A percentile compares a stretch with the other conserved stretches of the same genome.
phyloP scores from a whole-genome alignment of 2,888 invertebrate species.

The Chydorus sphaericus region DNA sequence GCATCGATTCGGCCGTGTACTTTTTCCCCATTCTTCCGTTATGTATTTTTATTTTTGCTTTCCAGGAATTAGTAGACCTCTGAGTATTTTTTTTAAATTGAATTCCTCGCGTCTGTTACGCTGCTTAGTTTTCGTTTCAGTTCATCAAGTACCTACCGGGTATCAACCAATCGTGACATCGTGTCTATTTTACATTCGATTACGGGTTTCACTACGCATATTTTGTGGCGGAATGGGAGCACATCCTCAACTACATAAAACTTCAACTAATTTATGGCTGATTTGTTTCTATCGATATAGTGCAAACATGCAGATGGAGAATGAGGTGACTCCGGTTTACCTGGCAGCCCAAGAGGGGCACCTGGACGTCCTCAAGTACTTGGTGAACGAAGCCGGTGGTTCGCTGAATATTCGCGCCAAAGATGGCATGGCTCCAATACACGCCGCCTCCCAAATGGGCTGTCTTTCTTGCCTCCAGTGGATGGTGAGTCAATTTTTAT shows the following conservation, averaged over 20 bases:
- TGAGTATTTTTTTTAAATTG: too few relatives aligned
- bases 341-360: constrained; percentile 80
- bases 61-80: too few relatives aligned
- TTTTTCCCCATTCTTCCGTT: too few relatives aligned
- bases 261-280: background rate
- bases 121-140: too few relatives aligned
- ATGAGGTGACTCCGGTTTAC: constrained; percentile 79
- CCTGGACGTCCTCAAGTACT: constrained; percentile 66
- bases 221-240: background rate
- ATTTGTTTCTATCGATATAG: constrained; percentile 36
- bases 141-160: too few relatives aligned
- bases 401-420: constrained; percentile 65
- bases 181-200: background rate
- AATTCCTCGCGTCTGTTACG: too few relatives aligned
- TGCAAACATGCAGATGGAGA: constrained; percentile 83
- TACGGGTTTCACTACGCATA: background rate
- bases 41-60: too few relatives aligned
- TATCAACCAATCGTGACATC: too few relatives aligned
- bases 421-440: constrained; percentile 81
- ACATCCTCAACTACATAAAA: too few relatives aligned
- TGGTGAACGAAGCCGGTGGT: constrained; percentile 69
- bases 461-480: constrained; percentile 72
- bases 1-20: too few relatives aligned
- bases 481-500: constrained; percentile 47
- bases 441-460: constrained; percentile 81